phyloP scores from a whole-genome alignment of 1,140 invertebrate species.

The Epicauta chinensis region DNA sequence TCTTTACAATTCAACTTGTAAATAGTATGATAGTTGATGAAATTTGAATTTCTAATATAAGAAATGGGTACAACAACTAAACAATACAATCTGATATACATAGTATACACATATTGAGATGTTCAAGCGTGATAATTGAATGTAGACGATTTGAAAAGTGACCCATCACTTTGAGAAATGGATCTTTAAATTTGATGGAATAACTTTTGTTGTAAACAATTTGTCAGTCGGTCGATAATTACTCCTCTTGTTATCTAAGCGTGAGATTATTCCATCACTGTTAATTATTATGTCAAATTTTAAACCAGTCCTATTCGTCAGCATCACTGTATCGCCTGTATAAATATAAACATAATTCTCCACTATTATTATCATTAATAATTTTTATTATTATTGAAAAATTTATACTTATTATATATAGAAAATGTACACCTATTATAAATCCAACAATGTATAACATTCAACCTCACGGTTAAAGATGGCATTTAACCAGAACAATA shows the following conservation, averaged over 20 bases:
- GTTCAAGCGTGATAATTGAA: background rate
- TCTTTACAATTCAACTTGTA: background rate
- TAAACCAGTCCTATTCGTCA: constrained; percentile 11
- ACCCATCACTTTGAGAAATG: constrained; percentile 14
- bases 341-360: background rate
- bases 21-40: background rate
- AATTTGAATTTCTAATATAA: background rate
- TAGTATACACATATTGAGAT: background rate
- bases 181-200: constrained; percentile 16
- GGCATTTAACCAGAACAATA: constrained; percentile 8
- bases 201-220: constrained; percentile 19
- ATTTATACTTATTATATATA: background rate
- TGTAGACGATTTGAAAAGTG: constrained; percentile 9
- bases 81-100: background rate
- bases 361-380: background rate
- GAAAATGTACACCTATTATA: background rate
- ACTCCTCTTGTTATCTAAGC: constrained; percentile 10
- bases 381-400: background rate
- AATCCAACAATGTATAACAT: background rate
- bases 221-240: constrained; percentile 15
- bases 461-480: background rate
- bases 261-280: constrained; percentile 12
- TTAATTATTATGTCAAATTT: constrained; percentile 21
- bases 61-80: background rate
- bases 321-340: too few species aligned